Conservation (phyloP, 2,888 invertebrate genomes). For the Desoria tigrina region DNA sequence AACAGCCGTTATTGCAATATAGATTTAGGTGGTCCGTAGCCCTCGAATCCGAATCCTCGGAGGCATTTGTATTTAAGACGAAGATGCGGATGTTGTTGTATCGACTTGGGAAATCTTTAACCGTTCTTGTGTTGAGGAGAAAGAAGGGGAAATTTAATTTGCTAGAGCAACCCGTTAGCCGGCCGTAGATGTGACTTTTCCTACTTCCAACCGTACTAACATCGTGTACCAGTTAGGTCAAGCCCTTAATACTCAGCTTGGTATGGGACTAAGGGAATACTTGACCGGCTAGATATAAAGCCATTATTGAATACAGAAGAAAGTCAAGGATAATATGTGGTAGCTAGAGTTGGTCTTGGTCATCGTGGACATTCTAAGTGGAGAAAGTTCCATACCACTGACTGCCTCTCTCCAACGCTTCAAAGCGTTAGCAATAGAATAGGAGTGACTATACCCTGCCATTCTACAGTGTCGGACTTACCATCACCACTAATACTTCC, state of each 20-base stretch:
- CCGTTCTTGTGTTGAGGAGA: constrained; percentile 1
- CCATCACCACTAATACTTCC: neutral
- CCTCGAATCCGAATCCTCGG: too few species aligned
- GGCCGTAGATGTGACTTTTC: neutral
- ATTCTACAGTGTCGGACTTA: neutral
- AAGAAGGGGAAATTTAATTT: constrained; percentile 26
- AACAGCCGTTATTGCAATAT: too few species aligned
- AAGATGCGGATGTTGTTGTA: constrained; percentile 5
- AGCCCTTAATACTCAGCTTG: neutral
- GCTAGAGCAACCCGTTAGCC: neutral
- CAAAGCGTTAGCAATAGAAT: neutral
- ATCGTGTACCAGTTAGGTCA: neutral
- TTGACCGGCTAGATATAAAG: neutral
- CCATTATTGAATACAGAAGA: too few species aligned
- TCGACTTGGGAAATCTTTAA: constrained; percentile 23
- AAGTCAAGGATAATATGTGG: too few species aligned
- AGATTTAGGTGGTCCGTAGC: too few species aligned
- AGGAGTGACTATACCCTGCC: neutral
- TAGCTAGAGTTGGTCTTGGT: too few species aligned
- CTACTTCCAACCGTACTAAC: neutral
- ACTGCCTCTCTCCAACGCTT: neutral
- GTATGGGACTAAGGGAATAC: neutral
- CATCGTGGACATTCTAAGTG: too few species aligned
- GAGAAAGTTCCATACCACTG: too few species aligned
- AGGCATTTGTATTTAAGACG: too few species aligned